phyloP scores from a whole-genome alignment of 2,113 vertebrate genomes.

The Corythaixoides concolor region DNA sequence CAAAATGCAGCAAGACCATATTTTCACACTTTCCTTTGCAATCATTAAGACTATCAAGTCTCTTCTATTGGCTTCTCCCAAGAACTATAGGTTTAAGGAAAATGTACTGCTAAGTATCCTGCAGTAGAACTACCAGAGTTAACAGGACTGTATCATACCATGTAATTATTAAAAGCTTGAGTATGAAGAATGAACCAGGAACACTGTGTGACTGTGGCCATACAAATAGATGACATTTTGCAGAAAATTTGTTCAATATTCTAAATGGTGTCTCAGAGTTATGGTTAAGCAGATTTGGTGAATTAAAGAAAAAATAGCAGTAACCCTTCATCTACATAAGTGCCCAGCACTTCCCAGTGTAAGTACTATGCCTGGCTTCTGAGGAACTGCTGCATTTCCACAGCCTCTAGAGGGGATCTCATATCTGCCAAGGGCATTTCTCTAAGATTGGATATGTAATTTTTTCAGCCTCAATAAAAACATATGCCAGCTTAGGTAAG shows the following conservation, averaged over 20 bases:
- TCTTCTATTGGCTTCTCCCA: not conserved
- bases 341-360: not conserved
- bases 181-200: not conserved
- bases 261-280: not conserved
- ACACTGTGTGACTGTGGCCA: not conserved
- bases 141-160: not conserved
- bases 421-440: not conserved
- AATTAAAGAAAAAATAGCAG: not conserved
- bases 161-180: not conserved
- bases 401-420: not conserved
- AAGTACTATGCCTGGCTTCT: not conserved
- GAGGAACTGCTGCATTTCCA: not conserved
- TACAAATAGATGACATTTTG: not conserved
- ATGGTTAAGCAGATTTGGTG: not conserved
- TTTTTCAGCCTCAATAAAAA: not conserved
- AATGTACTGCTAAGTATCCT: not conserved
- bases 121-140: not conserved
- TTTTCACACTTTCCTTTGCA: not conserved
- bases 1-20: not conserved
- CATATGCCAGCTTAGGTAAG: not conserved
- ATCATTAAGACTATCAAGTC: not conserved
- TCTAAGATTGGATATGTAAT: not conserved
- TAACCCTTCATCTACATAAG: not conserved
- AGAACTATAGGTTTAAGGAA: not conserved
- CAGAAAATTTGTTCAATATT: not conserved